Evolutionary conservation across 2,888 invertebrate species (phyloP), one percentile per base, ranked within the genome.

Genomic region (Drosophila anceps): DNA sequence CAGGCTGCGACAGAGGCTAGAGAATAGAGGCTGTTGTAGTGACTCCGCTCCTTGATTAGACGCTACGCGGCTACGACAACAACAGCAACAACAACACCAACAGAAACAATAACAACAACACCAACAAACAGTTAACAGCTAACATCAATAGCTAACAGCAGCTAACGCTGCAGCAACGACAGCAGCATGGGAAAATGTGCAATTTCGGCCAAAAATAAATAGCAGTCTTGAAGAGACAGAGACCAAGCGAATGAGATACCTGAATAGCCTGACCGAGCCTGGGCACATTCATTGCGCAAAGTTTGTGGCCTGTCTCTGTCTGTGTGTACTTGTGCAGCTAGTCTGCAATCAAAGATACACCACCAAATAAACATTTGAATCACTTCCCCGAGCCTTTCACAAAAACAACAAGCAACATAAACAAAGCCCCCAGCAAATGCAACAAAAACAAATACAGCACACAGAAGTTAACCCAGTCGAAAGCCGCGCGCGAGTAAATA

Each of bases 131-230:
- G 57, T 44, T 57, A 76, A 58, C 77, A 35, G 7, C 68, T 58
- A 74, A 20, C 73, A 69, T 27, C 65, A 57, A 43, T 73, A 59
- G 44, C 70, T 62, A 72, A 37, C 63, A 69, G 27, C 82, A 69
- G 46, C 74, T 29, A 48, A 7, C 63, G 51, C 51, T 33, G 9
- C 66, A 37, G 46, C 72, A 59, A 64, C 67, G 50, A 70, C 82
- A 76, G 83, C 82, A 79, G 79, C 90, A 90, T 91, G 91, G 91
- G 91, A 91, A 91, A 91, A 89, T 90, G 88, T 91, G 91, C 90
- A 91, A 90, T 91, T 91, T 91, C 87, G 80, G 87, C 84, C 86
- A 83, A 79, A 87, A 88, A 81, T 82, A 84, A 86, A 84, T 85
- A 82, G 82, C 76, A 86, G 77, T 79, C 80, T 82, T 74, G 73